phyloP scores from a whole-genome alignment of 1,140 invertebrate species.

The Portunus trituberculatus region DNA sequence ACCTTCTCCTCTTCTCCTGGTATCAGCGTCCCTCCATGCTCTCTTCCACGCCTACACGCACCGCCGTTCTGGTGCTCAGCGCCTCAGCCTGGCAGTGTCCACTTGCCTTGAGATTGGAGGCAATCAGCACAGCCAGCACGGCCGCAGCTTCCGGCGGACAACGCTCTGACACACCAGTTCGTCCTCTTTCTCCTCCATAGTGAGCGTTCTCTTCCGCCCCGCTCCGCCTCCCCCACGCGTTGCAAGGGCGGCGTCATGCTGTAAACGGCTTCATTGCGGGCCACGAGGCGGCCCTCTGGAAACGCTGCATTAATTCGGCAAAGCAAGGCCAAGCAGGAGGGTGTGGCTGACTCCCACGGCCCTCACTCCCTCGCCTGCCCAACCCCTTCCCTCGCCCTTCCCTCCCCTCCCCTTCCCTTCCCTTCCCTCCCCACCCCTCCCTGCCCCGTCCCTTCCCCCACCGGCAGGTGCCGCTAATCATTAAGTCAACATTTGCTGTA shows the following conservation, averaged over 20 bases:
- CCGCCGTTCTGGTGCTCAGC: background rate
- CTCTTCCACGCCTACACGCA: no score
- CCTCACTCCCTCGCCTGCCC: background rate
- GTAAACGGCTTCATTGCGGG: background rate
- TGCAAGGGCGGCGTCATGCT: background rate
- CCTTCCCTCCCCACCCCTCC: background rate
- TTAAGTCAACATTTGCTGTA: background rate
- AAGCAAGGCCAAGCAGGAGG: conserved; percentile 16
- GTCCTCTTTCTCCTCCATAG: background rate
- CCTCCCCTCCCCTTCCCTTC: background rate
- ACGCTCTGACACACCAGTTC: background rate
- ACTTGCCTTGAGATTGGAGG: background rate
- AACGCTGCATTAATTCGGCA: conserved; percentile 2
- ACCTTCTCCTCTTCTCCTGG: no score
- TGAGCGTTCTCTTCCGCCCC: background rate
- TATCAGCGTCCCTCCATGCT: no score
- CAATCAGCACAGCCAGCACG: background rate
- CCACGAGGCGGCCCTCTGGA: background rate
- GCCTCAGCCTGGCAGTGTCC: background rate
- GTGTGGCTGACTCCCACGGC: background rate
- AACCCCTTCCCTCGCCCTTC: background rate
- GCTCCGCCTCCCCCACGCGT: background rate
- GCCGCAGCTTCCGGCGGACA: background rate
- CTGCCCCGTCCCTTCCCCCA: background rate
- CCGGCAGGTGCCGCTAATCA: background rate